phyloP scores from a whole-genome alignment of 2,797 vertebrate species.

The Zalophus californianus region DNA sequence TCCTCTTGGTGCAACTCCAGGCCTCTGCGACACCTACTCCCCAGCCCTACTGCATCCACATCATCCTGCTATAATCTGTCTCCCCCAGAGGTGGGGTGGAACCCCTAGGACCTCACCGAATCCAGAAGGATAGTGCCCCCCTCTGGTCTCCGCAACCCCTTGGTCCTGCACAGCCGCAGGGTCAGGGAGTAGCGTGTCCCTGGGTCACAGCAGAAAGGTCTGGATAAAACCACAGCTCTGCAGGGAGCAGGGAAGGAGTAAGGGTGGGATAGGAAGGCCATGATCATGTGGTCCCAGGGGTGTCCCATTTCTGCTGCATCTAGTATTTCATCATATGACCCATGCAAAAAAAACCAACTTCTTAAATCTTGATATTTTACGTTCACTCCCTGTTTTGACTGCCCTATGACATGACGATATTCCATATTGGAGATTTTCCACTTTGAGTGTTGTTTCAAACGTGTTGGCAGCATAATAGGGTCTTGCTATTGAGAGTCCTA shows the following conservation, averaged over 20 bases:
- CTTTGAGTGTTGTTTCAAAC: background rate
- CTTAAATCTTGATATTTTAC: background rate
- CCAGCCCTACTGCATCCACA: background rate
- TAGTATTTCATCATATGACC: background rate
- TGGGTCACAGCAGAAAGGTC: slow-evolving; percentile 94
- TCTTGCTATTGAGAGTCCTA: background rate
- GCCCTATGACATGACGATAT: background rate
- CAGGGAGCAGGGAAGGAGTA: background rate
- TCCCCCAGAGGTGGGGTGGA: background rate
- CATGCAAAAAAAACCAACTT: slow-evolving; percentile 13
- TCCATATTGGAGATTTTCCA: background rate
- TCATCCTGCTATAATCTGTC: background rate
- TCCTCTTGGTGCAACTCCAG: background rate
- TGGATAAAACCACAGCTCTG: slow-evolving; percentile 91
- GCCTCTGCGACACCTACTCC: background rate
- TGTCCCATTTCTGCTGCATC: background rate
- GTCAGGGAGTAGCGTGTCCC: slow-evolving; percentile 90
- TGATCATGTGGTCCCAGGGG: background rate
- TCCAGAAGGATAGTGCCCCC: slow-evolving; percentile 92
- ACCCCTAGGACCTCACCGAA: slow-evolving; percentile 88
- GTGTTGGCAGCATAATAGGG: background rate
- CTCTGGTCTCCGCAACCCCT: slow-evolving; percentile 88
- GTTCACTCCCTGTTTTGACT: background rate
- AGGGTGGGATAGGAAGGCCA: background rate
- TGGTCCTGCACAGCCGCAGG: slow-evolving; percentile 91